Evolutionary conservation across 2,888 invertebrate species (phyloP), one percentile per base, ranked within the genome.

Genomic region (Lepetodrilus schrolli): DNA sequence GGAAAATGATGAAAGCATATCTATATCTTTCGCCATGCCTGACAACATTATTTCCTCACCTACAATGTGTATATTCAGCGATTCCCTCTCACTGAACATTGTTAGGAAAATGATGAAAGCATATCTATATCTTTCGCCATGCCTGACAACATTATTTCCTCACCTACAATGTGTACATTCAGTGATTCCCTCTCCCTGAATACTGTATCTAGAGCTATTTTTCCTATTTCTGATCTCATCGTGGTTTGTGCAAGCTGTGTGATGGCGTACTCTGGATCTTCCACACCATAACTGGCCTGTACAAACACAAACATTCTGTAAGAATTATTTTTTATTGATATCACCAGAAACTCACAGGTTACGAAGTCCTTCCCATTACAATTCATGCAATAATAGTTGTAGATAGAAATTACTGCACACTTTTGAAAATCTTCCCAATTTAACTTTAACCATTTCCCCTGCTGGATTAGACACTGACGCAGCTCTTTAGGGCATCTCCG

Each of bases 191-290:
- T 93, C 91, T 99, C 99, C 78, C 96, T 93, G 90, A 99, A 99
- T 13, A 99, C 96, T 90, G 96, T 97, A 90, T 99, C 99, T 79
- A 99, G 91, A 0, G 95, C 94, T 91, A 99, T 99, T 92, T 98
- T 98, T 74, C 99, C 99, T 49, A 99, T 93, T 91, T 99, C 99
- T 0, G 98, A 98, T 89, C 99, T 94, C 99, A 99, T 99, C 0
- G 99, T 99, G 0, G 99, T 99, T 92, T 99, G 99, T 1, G 99
- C 99, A 58, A 99, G 92, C 91, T 99, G 99, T 0, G 98, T 98
- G 76, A 99, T 97, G 0, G 99, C 99, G 93, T 98, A 99, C 91
- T 99, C 99, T 0, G 99, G 97, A 92, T 99, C 99, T 91, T 99
- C 98, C 8, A 99, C 99, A 23, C 99, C 99, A 91, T 99, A 99